These are phyloP conservation scores for Omphaloscelis lunosa DNA, from an alignment of 2,888 invertebrate genomes.

Conservation along the genomic window DNA sequence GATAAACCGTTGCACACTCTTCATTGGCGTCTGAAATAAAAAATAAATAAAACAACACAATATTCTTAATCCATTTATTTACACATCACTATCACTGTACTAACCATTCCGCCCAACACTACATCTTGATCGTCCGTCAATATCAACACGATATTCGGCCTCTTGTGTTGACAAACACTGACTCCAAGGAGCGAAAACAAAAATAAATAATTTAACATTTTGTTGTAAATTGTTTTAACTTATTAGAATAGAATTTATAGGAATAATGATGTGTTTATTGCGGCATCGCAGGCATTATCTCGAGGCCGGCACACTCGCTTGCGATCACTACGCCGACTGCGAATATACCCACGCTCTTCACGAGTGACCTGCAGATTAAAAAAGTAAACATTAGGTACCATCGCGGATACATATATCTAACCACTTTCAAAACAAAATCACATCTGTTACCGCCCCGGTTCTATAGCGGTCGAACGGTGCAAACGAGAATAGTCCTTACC, in stretches of 20 bases:
- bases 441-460: no score
- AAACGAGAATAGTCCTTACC: no score
- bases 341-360: slow-evolving; percentile 95
- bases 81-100: slow-evolving; percentile 72
- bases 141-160: slow-evolving; percentile 94
- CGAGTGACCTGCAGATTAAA: slow-evolving; percentile 92
- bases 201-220: slow-evolving; percentile 85
- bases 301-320: slow-evolving; percentile 94
- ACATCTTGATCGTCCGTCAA: slow-evolving; percentile 97
- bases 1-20: slow-evolving; percentile 91
- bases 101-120: slow-evolving; percentile 94
- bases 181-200: slow-evolving; percentile 74
- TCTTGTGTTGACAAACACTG: slow-evolving; percentile 70
- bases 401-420: no score
- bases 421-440: no score
- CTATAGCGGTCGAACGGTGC: no score
- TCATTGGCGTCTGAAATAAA: slow-evolving; percentile 92
- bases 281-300: slow-evolving; percentile 92
- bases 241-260: slow-evolving; percentile 53
- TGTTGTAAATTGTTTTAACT: slow-evolving; percentile 62
- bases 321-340: slow-evolving; percentile 94
- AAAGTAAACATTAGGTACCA: slow-evolving; percentile 47
- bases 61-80: slow-evolving; percentile 80
- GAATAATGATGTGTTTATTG: slow-evolving; percentile 74
- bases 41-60: slow-evolving; percentile 71